Base-by-base conservation (phyloP, 2,888 invertebrate genomes). In the Ichneumoninae sp. region DNA sequence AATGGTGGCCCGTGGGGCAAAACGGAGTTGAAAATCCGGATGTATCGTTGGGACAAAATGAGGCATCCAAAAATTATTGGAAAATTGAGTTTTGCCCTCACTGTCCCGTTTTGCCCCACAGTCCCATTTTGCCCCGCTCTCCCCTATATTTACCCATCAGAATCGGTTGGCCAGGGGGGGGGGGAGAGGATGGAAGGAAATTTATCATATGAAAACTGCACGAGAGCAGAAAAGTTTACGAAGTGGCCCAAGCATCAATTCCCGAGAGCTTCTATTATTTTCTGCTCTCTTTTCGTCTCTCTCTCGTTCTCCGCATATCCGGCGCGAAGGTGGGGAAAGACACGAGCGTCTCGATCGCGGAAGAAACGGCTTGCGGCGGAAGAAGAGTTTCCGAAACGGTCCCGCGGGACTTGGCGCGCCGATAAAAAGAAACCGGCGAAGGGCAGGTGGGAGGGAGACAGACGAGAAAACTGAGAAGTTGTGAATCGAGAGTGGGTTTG, bases 171-270 rank as follows among this genome's bases (percentile, higher is more conserved):
- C 3, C 26, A 3, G 26, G 26, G 2, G 26, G 26, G 26, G 40
- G 47, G 47, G 50, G 10, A 30, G 50, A 66, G 57, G 36, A n/a
- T n/a, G n/a, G 22, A 19, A 44, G 63, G 52, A 52, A 77, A 84
- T 77, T 65, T 44, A 70, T 77, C 60, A 60, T 78, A 81, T 79
- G 74, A 81, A 81, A 83, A 79, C 81, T 83, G 78, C 70, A 83
- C 44, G 85, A 81, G 54, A 26, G 69, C 50, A 50, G 65, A 52
- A 77, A 79, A 85, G 57, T 85, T 83, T 50, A 76, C 78, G 54
- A 81, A 81, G 81, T 76, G 74, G 65, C 47, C 71, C 36, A 26
- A 44, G 66, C 70, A 36, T 50, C 52, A 44, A 74, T 70, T 57
- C 57, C 40, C 74, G 68, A 70, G 47, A 44, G 50, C 47, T 63